Percentiles rank a stretch among this genome's conserved stretches.
Conservation (phyloP, 2,113 vertebrate genomes). For the Anser brachyrhynchus region DNA sequence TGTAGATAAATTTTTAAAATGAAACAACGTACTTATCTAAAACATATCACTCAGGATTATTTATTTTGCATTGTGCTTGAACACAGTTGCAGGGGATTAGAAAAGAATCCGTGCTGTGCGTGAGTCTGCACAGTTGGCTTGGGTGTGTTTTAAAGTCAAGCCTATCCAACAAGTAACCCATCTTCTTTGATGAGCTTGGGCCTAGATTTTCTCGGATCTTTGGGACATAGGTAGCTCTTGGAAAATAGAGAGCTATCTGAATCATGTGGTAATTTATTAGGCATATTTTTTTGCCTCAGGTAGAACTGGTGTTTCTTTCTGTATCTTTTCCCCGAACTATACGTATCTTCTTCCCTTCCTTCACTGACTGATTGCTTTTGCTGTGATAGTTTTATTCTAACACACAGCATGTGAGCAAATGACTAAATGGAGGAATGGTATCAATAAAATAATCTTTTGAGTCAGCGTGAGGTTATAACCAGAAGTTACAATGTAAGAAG, state of each 20-base stretch:
- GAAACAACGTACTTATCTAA: neutral
- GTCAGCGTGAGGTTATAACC: neutral
- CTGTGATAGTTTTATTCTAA: neutral
- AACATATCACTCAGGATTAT: too few species aligned
- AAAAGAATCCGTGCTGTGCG: neutral
- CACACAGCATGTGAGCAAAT: neutral
- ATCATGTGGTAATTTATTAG: fast-evolving
- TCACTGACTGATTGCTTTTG: neutral
- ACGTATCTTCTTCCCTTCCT: neutral
- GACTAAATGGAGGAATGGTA: neutral
- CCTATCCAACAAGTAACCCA: neutral
- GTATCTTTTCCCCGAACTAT: neutral
- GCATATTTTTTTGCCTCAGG: neutral
- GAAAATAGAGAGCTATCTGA: neutral
- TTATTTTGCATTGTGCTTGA: neutral
- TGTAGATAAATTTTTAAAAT: neutral
- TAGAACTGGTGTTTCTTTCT: neutral
- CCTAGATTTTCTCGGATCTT: neutral
- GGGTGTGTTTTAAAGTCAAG: neutral
- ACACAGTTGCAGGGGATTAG: neutral
- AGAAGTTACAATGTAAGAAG: neutral
- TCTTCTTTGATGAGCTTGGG: too few species aligned
- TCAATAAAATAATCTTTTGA: neutral
- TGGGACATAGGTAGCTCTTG: neutral
- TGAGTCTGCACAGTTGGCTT: neutral